Conservation (phyloP, 1,140 invertebrate species). For the Globodera ellingtonae region DNA sequence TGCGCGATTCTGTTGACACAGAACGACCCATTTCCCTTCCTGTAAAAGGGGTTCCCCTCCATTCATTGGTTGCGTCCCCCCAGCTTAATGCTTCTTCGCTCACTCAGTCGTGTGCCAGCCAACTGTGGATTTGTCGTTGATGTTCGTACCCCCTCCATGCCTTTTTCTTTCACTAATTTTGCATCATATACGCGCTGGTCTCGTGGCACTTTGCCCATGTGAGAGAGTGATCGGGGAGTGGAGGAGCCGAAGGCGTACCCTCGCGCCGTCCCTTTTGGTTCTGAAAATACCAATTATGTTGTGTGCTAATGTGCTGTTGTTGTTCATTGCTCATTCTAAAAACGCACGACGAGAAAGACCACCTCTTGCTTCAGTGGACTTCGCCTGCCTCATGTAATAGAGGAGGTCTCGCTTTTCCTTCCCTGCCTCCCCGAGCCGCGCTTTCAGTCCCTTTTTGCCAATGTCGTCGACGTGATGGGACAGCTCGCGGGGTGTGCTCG, state of each 20-base stretch:
- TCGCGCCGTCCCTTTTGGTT: slow-evolving; percentile 4
- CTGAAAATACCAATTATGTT: not conserved
- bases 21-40: not conserved
- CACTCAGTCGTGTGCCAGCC: not conserved
- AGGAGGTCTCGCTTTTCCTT: slow-evolving; percentile 25
- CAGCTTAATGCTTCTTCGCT: not conserved
- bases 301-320: not conserved
- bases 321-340: too few relatives aligned
- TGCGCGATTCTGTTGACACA: not conserved
- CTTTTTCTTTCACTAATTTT: slow-evolving; percentile 22
- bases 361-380: slow-evolving; percentile 20
- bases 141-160: not conserved
- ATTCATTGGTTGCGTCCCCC: not conserved
- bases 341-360: too few relatives aligned
- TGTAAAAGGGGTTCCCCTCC: not conserved
- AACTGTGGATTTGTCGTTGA: slow-evolving; percentile 24
- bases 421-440: not conserved
- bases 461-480: slow-evolving; percentile 44
- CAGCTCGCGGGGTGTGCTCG: slow-evolving; percentile 49
- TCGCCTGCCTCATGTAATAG: slow-evolving; percentile 42
- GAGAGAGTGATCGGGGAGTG: slow-evolving; percentile 56
- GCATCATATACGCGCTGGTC: slow-evolving; percentile 53
- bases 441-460: slow-evolving; percentile 9
- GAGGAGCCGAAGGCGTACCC: slow-evolving; percentile 57
- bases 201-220: slow-evolving; percentile 45